Evolutionary conservation across 2,888 invertebrate genomes (phyloP).

Genomic region (Scrobipalpa atriplicella): DNA sequence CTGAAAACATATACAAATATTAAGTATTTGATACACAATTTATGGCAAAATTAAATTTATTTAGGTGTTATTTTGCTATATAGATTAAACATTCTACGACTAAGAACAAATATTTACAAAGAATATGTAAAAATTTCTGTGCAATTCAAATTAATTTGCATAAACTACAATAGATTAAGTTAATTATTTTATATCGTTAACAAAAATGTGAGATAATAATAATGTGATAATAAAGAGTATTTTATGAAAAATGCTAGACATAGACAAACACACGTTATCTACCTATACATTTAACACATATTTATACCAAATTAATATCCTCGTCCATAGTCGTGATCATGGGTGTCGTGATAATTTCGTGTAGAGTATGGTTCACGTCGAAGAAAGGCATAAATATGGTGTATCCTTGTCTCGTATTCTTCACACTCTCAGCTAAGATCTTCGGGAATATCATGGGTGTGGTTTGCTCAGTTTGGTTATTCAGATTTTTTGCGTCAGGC

Average conservation of each 20-base stretch:
- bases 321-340: background rate
- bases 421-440: background rate
- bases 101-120: background rate
- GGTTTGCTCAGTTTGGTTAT: background rate
- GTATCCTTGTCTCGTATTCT: background rate
- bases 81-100: background rate
- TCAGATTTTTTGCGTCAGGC: background rate
- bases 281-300: background rate
- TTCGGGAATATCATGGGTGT: background rate
- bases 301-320: conserved; percentile 2
- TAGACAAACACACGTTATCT: background rate
- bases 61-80: background rate
- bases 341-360: background rate
- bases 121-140: background rate
- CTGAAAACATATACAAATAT: conserved; percentile 47
- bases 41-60: background rate
- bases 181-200: no score
- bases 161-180: background rate
- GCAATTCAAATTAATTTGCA: background rate
- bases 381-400: background rate
- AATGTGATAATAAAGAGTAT: no score
- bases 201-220: no score
- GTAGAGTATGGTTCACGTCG: background rate
- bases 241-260: background rate
- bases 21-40: background rate